phyloP scores from a whole-genome alignment of 2,888 invertebrate genomes.

The Apantesis nais region DNA sequence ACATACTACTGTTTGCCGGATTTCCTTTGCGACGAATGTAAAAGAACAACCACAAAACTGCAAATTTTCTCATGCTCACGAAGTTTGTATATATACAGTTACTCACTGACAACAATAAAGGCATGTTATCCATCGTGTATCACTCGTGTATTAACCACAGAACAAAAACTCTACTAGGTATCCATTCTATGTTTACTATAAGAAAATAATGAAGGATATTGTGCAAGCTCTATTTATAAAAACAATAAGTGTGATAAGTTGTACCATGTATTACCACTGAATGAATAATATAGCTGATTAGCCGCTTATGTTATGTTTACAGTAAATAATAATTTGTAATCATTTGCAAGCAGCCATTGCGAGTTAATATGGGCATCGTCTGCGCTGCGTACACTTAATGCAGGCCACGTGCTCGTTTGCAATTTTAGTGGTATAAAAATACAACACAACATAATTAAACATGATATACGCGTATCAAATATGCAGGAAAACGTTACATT shows the following conservation, averaged over 20 bases:
- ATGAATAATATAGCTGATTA: constrained; percentile 13
- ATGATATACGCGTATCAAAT: background rate
- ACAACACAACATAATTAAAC: background rate
- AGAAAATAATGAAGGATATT: constrained; percentile 24
- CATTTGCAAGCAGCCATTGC: background rate
- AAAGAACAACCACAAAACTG: background rate
- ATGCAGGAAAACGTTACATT: constrained; percentile 4
- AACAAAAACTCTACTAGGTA: background rate
- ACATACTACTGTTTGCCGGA: background rate
- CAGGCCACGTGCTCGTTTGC: background rate
- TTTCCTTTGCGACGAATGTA: constrained; percentile 5
- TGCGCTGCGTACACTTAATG: background rate
- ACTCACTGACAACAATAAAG: background rate
- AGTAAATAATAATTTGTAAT: constrained; percentile 6
- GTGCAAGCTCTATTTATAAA: constrained; percentile 25
- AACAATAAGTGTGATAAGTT: constrained; percentile 32
- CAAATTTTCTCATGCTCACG: background rate
- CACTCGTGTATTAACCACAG: background rate
- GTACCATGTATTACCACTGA: constrained; percentile 2
- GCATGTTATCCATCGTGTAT: background rate
- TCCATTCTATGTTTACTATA: background rate
- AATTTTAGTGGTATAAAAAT: background rate
- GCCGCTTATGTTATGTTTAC: background rate
- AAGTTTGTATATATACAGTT: constrained; percentile 5
- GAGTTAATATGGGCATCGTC: background rate